A percentile compares a stretch with the other conserved stretches of the same genome.
Conservation (phyloP, 2,113 vertebrate species). For the Prietella phreatophila region DNA sequence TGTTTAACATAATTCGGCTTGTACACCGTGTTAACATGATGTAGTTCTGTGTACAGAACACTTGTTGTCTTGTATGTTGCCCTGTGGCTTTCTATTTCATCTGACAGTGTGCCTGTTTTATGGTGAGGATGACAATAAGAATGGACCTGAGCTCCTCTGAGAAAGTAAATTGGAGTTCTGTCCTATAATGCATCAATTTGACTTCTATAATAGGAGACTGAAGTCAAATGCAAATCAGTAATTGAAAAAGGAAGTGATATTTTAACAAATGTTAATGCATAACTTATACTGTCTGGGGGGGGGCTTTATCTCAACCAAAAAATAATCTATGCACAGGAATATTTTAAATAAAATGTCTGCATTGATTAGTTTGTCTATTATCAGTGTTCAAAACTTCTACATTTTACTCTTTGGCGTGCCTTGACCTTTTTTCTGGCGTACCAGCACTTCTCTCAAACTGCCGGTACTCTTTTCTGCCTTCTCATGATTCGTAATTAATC, state of each 20-base stretch:
- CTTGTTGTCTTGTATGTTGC: neutral
- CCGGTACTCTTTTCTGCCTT: too few relatives aligned
- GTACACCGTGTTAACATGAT: neutral
- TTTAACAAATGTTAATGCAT: neutral
- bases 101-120: neutral
- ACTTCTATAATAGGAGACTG: neutral
- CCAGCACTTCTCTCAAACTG: too few relatives aligned
- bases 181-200: neutral
- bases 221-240: neutral
- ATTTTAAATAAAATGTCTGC: neutral
- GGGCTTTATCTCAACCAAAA: neutral
- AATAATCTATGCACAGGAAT: neutral
- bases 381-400: too few relatives aligned
- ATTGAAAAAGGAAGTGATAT: neutral
- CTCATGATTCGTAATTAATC: too few relatives aligned
- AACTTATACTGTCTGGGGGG: neutral
- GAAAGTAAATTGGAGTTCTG: neutral
- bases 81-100: neutral
- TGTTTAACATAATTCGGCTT: neutral
- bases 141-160: neutral
- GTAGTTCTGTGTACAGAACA: conserved; percentile 1
- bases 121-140: neutral
- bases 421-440: too few relatives aligned
- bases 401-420: too few relatives aligned
- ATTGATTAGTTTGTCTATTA: neutral